Evolutionary conservation across 2,113 vertebrate genomes (phyloP).

Genomic region (Nothoprocta perdicaria): DNA sequence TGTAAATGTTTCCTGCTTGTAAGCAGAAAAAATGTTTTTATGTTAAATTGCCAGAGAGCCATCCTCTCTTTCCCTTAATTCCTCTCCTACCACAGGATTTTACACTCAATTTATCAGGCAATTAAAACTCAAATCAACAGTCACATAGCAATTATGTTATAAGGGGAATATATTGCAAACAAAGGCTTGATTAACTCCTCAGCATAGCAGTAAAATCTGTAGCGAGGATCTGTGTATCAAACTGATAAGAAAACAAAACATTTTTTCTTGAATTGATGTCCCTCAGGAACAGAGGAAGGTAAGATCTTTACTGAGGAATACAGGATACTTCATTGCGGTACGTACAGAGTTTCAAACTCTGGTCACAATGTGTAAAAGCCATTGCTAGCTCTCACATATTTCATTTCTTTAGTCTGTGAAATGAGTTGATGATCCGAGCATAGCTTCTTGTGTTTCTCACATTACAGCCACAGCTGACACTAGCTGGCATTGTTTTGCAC

Average conservation of each 20-base stretch:
- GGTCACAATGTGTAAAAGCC: background rate
- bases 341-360: background rate
- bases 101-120: conserved; percentile 30
- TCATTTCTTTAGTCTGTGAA: background rate
- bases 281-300: background rate
- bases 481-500: background rate
- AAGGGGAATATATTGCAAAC: conserved; percentile 11
- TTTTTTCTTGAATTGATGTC: background rate
- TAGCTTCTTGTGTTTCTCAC: background rate
- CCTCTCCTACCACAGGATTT: background rate
- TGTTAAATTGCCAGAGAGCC: background rate
- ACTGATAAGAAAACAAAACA: background rate
- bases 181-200: conserved; percentile 28
- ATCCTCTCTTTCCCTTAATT: background rate
- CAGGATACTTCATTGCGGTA: background rate
- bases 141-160: background rate
- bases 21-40: background rate
- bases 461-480: background rate
- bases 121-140: conserved; percentile 30
- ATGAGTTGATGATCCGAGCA: background rate
- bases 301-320: background rate
- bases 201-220: background rate
- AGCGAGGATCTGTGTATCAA: background rate
- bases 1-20: background rate
- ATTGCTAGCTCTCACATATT: background rate